Evolutionary conservation across 2,797 vertebrate genomes (phyloP).

Genomic region (Sebastes kiyomatsui): DNA sequence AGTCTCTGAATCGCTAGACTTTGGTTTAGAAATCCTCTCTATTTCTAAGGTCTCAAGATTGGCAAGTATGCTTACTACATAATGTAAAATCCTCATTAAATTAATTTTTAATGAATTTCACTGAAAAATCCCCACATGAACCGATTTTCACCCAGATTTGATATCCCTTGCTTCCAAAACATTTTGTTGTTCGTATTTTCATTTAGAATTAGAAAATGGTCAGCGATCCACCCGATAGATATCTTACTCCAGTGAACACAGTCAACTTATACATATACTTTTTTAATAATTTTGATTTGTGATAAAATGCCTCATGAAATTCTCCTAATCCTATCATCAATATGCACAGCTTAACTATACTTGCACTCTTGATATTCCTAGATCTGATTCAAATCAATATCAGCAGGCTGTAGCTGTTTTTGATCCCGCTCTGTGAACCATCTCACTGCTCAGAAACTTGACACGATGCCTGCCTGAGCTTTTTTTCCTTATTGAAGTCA

Average conservation of each 20-base stretch:
- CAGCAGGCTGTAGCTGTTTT: background rate
- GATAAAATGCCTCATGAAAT: background rate
- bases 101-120: background rate
- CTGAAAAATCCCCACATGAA: background rate
- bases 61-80: background rate
- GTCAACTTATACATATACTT: background rate
- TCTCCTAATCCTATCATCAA: background rate
- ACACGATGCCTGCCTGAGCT: background rate
- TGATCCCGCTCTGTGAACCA: background rate
- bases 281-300: background rate
- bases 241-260: background rate
- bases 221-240: too few relatives aligned
- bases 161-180: too few relatives aligned
- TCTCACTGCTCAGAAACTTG: background rate
- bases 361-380: background rate
- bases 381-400: slow-evolving; percentile 3
- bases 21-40: too few relatives aligned
- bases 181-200: background rate
- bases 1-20: too few relatives aligned
- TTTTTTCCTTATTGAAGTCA: background rate
- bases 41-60: too few relatives aligned
- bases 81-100: background rate
- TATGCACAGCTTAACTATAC: background rate
- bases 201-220: too few relatives aligned
- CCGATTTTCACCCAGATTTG: background rate